These are phyloP conservation scores for Phortica variegata DNA, from an alignment of 1,140 invertebrate species.

Conservation along the genomic window DNA sequence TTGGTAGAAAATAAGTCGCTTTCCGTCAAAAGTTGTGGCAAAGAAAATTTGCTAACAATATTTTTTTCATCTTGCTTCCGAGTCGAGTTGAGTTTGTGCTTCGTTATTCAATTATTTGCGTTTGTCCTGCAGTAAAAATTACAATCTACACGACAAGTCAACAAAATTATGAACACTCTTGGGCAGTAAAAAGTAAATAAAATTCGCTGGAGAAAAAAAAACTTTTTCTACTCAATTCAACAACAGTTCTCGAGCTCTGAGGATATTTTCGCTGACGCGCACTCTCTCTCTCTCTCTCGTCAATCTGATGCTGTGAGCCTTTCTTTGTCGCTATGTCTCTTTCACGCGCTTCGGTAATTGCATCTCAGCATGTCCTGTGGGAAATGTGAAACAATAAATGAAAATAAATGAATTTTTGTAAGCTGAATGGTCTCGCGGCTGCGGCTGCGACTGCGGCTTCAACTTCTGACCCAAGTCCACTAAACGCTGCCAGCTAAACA, in stretches of 20 bases:
- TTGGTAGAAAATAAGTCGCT: background rate
- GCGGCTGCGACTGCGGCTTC: slow-evolving; percentile 1
- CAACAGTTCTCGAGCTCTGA: too few relatives aligned
- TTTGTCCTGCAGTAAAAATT: slow-evolving; percentile 54
- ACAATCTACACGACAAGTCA: slow-evolving; percentile 54
- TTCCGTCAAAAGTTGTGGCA: too few relatives aligned
- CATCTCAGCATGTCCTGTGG: slow-evolving; percentile 43
- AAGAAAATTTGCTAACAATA: slow-evolving; percentile 10
- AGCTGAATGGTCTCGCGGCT: slow-evolving; percentile 17
- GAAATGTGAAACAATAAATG: slow-evolving; percentile 58
- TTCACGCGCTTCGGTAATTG: slow-evolving; percentile 44
- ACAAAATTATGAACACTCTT: slow-evolving; percentile 56
- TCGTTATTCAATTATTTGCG: slow-evolving; percentile 55
- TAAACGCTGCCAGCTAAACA: too few relatives aligned
- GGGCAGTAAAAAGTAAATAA: slow-evolving; percentile 54
- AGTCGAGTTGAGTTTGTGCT: slow-evolving; percentile 1
- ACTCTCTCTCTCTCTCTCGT: slow-evolving; percentile 17
- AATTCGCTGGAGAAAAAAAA: slow-evolving; percentile 20
- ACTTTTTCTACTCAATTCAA: slow-evolving; percentile 8
- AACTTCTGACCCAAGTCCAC: too few relatives aligned
- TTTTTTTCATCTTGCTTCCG: too few relatives aligned
- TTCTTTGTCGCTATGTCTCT: slow-evolving; percentile 15
- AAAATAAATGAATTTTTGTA: slow-evolving; percentile 57
- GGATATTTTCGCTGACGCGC: too few relatives aligned
- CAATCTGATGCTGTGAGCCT: slow-evolving; percentile 25